A percentile compares a stretch with the other conserved stretches of the same genome.
Evolutionary conservation across 2,113 vertebrate species (phyloP).

Genomic region (Bos javanicus): DNA sequence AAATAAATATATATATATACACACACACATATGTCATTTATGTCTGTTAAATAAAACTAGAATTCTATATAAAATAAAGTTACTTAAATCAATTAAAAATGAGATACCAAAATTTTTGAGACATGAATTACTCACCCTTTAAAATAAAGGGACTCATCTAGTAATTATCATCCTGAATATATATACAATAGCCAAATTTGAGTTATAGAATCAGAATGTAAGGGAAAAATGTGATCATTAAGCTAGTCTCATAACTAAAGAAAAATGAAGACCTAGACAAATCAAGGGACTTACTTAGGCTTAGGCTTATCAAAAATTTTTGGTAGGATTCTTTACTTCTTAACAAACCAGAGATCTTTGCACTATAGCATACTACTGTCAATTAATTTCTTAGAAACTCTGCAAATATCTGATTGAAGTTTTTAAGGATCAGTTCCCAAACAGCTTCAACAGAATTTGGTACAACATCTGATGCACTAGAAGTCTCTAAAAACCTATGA

Average conservation of each 20-base stretch:
- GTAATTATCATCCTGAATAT: background rate
- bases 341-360: background rate
- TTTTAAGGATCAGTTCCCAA: background rate
- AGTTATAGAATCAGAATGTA: background rate
- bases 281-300: background rate
- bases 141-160: background rate
- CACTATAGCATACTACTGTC: background rate
- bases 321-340: background rate
- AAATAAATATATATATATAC: background rate
- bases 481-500: background rate
- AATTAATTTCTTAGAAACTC: background rate
- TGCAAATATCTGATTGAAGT: background rate
- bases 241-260: background rate
- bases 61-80: background rate
- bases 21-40: background rate
- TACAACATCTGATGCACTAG: background rate
- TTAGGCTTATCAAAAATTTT: background rate
- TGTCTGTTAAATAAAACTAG: background rate
- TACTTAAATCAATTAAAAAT: background rate
- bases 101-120: background rate
- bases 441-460: background rate
- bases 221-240: background rate
- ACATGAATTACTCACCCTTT: background rate
- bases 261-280: background rate
- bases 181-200: background rate